Conservation (phyloP, 2,113 vertebrate genomes). For the Ctenodactylus gundi region DNA sequence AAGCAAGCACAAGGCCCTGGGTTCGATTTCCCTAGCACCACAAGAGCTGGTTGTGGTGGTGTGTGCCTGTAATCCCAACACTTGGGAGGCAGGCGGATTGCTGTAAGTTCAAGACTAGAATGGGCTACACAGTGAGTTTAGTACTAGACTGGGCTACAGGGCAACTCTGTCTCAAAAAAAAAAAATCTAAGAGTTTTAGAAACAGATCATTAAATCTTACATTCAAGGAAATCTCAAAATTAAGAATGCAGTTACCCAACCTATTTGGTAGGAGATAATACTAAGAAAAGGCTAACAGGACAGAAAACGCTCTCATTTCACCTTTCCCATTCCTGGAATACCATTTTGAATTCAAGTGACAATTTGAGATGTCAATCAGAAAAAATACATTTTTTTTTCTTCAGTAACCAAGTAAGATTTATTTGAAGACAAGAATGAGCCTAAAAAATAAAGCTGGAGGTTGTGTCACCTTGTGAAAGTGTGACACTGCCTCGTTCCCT, state of each 20-base stretch:
- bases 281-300: background rate
- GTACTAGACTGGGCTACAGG: too few species aligned
- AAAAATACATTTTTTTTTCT: background rate
- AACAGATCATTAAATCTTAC: background rate
- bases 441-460: background rate
- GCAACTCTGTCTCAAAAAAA: too few species aligned
- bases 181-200: too few species aligned
- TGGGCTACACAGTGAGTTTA: too few species aligned
- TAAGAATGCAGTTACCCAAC: background rate
- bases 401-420: slow-evolving; percentile 5
- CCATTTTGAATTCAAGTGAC: background rate
- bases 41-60: too few species aligned
- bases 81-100: too few species aligned
- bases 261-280: background rate
- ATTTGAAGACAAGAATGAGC: background rate
- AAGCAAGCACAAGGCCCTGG: too few species aligned
- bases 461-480: too few species aligned
- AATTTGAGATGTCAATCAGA: background rate
- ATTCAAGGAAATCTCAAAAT: background rate
- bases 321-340: background rate
- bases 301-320: background rate
- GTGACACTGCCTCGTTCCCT: background rate
- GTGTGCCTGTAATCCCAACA: too few species aligned
- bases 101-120: too few species aligned
- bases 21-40: too few species aligned